A percentile compares a stretch with the other conserved stretches of the same genome.
These are phyloP conservation scores for Styela clava DNA, from an alignment of 23 tunicate genomes.

Conservation along the genomic window DNA sequence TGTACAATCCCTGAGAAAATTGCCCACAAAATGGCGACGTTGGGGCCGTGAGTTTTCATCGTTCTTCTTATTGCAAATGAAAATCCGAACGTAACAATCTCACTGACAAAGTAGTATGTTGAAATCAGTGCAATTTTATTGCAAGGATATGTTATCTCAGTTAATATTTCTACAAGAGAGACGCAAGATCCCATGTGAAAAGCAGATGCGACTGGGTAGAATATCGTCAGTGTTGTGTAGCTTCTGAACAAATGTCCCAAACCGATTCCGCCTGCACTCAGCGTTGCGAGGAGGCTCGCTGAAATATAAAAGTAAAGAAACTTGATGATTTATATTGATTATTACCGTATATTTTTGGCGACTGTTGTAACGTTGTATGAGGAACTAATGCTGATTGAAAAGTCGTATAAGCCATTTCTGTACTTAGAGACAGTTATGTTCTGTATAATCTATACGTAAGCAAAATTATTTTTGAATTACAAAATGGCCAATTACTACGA, in stretches of 20 bases:
- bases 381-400: too few species aligned
- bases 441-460: too few species aligned
- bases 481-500: too few species aligned
- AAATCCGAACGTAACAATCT: neutral
- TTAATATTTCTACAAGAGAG: neutral
- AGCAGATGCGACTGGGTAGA: neutral
- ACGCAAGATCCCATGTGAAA: neutral
- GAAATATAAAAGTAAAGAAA: neutral
- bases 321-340: too few species aligned
- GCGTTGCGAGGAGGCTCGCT: neutral
- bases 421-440: too few species aligned
- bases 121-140: neutral
- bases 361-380: too few species aligned
- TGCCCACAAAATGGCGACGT: neutral
- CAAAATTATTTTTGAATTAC: too few species aligned
- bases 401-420: too few species aligned
- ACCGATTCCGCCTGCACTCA: neutral
- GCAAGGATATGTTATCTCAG: neutral
- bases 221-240: neutral
- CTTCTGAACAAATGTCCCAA: neutral
- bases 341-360: too few species aligned
- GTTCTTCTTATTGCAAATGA: neutral
- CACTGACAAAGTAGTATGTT: neutral
- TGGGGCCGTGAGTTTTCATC: neutral
- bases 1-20: neutral